Base-by-base conservation (phyloP, 2,888 invertebrate species). In the Nymphalis c-album region DNA sequence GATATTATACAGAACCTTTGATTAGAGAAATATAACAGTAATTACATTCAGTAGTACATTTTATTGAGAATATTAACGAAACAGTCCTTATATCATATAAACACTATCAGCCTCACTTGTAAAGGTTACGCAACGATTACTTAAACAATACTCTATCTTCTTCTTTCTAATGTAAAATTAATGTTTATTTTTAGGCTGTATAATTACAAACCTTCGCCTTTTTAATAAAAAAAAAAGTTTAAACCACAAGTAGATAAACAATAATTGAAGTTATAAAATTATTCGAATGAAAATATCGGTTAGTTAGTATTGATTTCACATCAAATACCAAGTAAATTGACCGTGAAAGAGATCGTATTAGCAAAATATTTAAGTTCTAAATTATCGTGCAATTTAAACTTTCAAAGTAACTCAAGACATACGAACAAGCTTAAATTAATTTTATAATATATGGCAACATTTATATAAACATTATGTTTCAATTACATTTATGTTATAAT, bases 281-380 rank as follows among this genome's bases (percentile, higher is more conserved):
- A 13, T 26, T 22, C 45, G 35, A 60, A 53, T 55, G 47, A 40
- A 66, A 66, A 55, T 18, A 61, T 61, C 50, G 35, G 60, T 55
- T n/a, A 13, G 22, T n/a, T 26, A 63, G 22, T 50, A 55, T 68
- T 26, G 60, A 68, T 68, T 68, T 57, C 60, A 47, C 55, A 55
- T 68, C 46, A n/a, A 68, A 64, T 50, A 48, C 45, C 59, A 63
- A 60, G 60, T 61, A 60, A 68, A 68, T 61, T 68, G 60, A 46
- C 60, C 64, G 57, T 60, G 60, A 63, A 68, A n/a, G 45, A 60
- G 59, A 48, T 64, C 60, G 55, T 47, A 63, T 61, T 61, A 64
- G 65, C 48, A 48, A 55, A 66, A 22, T 57, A 40, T 57, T 40
- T 57, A 57, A 57, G 35, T 18, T 13, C 17, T 26, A 7, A 18